Evolutionary conservation across 1,140 invertebrate species (phyloP).

Genomic region (Cyclargus thomasi): DNA sequence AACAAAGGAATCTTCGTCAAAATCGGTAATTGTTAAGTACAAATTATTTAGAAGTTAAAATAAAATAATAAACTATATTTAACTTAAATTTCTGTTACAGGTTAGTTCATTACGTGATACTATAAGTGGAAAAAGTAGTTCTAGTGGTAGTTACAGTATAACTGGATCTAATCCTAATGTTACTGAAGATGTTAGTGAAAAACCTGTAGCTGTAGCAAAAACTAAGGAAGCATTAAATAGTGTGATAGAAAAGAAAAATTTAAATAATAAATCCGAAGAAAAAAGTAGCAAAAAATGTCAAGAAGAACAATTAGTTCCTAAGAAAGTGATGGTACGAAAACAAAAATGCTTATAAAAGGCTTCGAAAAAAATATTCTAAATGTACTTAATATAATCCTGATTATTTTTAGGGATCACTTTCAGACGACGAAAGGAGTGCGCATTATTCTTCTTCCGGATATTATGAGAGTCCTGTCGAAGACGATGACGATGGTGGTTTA

Average conservation of each 20-base stretch:
- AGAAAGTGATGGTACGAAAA: conserved; percentile 47
- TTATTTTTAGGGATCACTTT: conserved; percentile 73
- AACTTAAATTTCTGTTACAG: conserved; percentile 19
- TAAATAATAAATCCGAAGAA: conserved; percentile 38
- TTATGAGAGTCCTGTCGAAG: conserved; percentile 85
- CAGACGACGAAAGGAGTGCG: conserved; percentile 81
- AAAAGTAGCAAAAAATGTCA: conserved; percentile 39
- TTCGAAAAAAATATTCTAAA: neutral
- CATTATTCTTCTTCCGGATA: conserved; percentile 86
- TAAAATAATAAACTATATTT: no score
- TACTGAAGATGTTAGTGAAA: conserved; percentile 32
- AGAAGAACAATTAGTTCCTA: conserved; percentile 54
- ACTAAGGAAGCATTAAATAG: conserved; percentile 44
- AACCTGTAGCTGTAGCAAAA: conserved; percentile 14
- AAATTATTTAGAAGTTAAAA: neutral
- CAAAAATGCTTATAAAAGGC: neutral
- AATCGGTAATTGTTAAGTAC: conserved; percentile 40
- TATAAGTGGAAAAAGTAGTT: conserved; percentile 78
- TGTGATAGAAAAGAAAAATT: conserved; percentile 45
- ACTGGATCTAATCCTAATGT: conserved; percentile 76
- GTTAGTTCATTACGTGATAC: conserved; percentile 42
- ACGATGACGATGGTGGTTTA: conserved; percentile 75
- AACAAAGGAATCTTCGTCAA: conserved; percentile 43
- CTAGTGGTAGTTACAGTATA: conserved; percentile 80
- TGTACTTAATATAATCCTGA: neutral